These are phyloP conservation scores for Verasper variegatus DNA, from an alignment of 2,113 vertebrate species.

Conservation along the genomic window DNA sequence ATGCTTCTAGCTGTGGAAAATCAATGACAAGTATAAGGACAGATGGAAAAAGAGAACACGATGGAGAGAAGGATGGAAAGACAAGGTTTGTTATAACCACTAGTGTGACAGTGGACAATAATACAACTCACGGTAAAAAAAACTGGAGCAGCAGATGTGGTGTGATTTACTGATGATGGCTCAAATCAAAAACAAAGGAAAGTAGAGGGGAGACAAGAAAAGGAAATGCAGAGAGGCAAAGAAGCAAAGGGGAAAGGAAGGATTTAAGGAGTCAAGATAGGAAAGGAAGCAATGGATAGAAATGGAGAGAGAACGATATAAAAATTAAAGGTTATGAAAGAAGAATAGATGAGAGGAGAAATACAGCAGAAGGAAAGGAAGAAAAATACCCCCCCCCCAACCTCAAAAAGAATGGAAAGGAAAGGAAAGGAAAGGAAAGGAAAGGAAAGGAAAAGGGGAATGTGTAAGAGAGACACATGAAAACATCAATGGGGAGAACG, in stretches of 20 bases:
- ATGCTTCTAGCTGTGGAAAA: conserved; percentile 66
- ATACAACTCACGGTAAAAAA: too few relatives aligned
- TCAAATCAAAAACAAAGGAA: too few relatives aligned
- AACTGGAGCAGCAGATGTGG: background rate
- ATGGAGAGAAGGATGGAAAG: background rate
- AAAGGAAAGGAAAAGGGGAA: background rate
- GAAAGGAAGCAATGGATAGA: background rate
- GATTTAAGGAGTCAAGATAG: background rate
- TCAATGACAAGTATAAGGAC: conserved; percentile 60
- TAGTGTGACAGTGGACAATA: background rate
- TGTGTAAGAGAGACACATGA: background rate
- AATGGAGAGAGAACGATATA: background rate
- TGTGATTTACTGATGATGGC: background rate
- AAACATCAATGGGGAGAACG: conserved; percentile 18
- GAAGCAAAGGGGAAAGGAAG: too few relatives aligned
- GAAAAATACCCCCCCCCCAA: background rate
- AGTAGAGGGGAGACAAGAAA: background rate
- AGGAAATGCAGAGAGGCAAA: too few relatives aligned
- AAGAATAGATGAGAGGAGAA: background rate
- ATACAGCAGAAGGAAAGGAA: background rate
- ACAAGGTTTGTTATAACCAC: background rate
- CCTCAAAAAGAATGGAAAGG: too few relatives aligned
- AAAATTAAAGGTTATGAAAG: background rate
- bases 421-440: background rate
- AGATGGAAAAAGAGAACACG: conserved; percentile 20